Evolutionary conservation across 2,797 vertebrate species (phyloP).

Genomic region (Sebastes umbrosus): DNA sequence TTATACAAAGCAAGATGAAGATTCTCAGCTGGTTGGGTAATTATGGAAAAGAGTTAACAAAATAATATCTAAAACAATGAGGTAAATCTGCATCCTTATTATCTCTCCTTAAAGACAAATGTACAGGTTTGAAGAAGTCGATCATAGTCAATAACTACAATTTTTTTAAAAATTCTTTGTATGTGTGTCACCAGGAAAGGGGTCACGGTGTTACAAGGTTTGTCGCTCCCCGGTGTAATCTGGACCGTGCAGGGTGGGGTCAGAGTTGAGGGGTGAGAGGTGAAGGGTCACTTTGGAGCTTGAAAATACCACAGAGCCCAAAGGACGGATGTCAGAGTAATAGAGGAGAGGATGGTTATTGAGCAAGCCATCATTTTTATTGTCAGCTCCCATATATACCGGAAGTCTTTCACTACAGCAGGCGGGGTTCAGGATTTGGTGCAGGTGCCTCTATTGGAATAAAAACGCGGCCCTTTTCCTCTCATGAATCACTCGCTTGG

Average conservation of each 20-base stretch:
- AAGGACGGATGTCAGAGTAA: conserved; percentile 36
- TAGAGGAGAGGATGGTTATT: conserved; percentile 42
- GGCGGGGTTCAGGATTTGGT: conserved; percentile 25
- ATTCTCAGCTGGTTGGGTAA: no score
- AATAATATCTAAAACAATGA: no score
- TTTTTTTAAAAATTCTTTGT: background rate
- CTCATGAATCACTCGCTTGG: conserved; percentile 2
- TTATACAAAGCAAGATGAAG: no score
- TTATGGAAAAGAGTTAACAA: no score
- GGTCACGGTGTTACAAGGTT: conserved; percentile 46
- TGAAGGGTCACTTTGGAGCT: conserved; percentile 55
- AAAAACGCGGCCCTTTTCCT: background rate
- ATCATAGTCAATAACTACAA: no score
- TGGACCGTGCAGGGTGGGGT: conserved; percentile 24
- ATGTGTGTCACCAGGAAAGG: conserved; percentile 1
- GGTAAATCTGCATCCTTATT: no score
- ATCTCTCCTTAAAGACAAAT: no score
- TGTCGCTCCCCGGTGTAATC: conserved; percentile 55
- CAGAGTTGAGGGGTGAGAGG: conserved; percentile 55
- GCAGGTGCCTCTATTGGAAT: background rate
- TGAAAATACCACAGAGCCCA: conserved; percentile 38
- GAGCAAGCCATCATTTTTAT: conserved; percentile 64
- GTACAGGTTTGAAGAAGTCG: no score
- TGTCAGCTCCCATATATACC: conserved; percentile 26
- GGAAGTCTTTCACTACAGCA: conserved; percentile 58